Base-by-base conservation (phyloP, 2,113 vertebrate species). In the Cololabis saira region DNA sequence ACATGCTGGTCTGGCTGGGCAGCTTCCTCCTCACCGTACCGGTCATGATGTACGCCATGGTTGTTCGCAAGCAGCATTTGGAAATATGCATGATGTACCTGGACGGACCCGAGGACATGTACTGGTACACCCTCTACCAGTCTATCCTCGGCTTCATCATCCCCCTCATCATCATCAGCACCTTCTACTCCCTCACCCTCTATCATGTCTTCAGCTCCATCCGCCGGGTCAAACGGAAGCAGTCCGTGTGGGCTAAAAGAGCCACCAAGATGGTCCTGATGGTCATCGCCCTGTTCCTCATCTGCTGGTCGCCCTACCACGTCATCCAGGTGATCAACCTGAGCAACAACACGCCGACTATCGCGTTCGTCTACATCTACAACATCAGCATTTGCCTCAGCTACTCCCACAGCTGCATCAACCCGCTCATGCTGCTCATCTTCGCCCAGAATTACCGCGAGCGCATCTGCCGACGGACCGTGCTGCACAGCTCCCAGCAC, bases 391-490 rank as follows among this genome's bases (percentile, higher is more conserved):
- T 94, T 82, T 94, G 92, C 71, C 90, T 94, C 58, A 93, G 93
- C 84, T 94, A 94, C 83, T 94, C 92, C 1, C 93, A 94, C 88
- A 94, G 94, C 89, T 94, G 94, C 91, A 91, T 94, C 86, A 94
- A 94, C 81, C 94, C 94, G 0, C 91, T 94, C 27, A 93, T 93
- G 91, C 67, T 94, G 64, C 93, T 94, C 50, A 74, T 94, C 71
- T 94, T 94, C 0, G 92, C 94, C 0, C 92, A 94, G 85, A 94
- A 91, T 77, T 94, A 93, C 74, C 90, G 93, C 7, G 93, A 94
- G 47, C 92, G 92, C 1, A 81, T 94, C 3, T 93, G 93, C 56
- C 85, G 71, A 18, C 72, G 48, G 5, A 89, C 78, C 9, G 27
- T 2, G 4, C 59, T 73, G 7, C 44, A 74, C 49, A 84, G 75